Base-by-base conservation (phyloP, 2,888 invertebrate genomes). In the Nemapogon koenigi region DNA sequence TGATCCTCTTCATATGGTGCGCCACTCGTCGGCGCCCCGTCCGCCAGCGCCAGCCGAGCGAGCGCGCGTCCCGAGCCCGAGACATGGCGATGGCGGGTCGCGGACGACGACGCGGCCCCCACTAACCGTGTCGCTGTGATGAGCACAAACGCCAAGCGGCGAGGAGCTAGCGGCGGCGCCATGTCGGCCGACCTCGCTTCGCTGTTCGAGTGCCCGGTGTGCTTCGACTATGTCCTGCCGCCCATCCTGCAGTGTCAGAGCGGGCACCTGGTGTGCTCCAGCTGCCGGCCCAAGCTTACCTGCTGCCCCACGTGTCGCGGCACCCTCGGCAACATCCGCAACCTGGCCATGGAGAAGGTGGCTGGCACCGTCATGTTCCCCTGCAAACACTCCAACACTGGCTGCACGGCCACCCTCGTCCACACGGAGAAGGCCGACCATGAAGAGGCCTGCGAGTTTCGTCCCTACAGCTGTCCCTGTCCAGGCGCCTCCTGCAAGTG, bases 401-500 rank as follows among this genome's bases (percentile, higher is more conserved):
- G 99, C 35, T 99, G 99, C 66, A 87, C 89, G 13, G 90, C 90
- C 50, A 92, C 95, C 10, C 82, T 97, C 14, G 88, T 94, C 16
- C 93, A 97, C 64, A 95, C 95, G n/a, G 97, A 98, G 54, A 99
- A 99, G 70, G 90, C 92, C 6, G 98, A 98, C 57, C 99, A 99
- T 62, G 99, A 99, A 76, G 99, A 99, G 71, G 87, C 90, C 3
- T 99, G 99, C 65, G 98, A 99, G 80, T 97, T 89, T 81, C 88
- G 98, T 64, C 99, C 99, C 1, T 99, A 99, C 68, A 89, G 92
- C 46, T 99, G 99, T 68, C 99, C 99, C 17, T 99, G 99, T 62
- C 99, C 99, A n/a, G 98, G 98, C 28, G 96, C 97, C 18, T 95
- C 96, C 1, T 99, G 99, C 75, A 97, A 98, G 62, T 99, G 99